A percentile compares a stretch with the other conserved stretches of the same genome.
Evolutionary conservation across 2,797 vertebrate species (phyloP).

Genomic region (Etheostoma perlongum): DNA sequence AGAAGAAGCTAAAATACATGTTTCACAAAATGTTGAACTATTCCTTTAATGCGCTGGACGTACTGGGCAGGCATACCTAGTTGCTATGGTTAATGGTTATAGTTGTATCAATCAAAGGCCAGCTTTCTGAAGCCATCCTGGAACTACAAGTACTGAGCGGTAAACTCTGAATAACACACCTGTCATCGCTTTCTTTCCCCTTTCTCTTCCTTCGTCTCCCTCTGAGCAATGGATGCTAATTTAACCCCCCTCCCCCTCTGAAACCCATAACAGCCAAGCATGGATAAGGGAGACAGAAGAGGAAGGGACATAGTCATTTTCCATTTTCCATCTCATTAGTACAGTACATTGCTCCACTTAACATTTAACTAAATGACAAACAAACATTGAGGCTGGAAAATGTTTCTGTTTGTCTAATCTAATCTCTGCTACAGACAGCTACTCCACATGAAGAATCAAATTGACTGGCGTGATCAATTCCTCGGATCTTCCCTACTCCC

Average conservation of each 20-base stretch:
- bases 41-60: too few relatives aligned
- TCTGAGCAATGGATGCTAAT: slow-evolving; percentile 53
- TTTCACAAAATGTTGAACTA: too few relatives aligned
- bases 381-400: slow-evolving; percentile 40
- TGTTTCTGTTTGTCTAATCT: slow-evolving; percentile 33
- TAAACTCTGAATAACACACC: slow-evolving; percentile 2
- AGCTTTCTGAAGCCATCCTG: neutral
- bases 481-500: slow-evolving; percentile 13
- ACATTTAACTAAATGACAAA: slow-evolving; percentile 57
- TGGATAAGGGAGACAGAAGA: slow-evolving; percentile 33
- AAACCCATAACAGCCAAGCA: slow-evolving; percentile 19
- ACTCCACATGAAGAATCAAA: slow-evolving; percentile 35
- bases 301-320: slow-evolving; percentile 53
- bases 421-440: slow-evolving; percentile 34
- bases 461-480: slow-evolving; percentile 48
- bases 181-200: slow-evolving; percentile 18
- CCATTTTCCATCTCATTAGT: slow-evolving; percentile 64
- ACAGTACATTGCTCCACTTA: slow-evolving; percentile 54
- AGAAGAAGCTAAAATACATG: too few relatives aligned
- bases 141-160: neutral
- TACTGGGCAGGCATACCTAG: too few relatives aligned
- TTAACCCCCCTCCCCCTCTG: neutral
- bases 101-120: too few relatives aligned
- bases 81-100: too few relatives aligned
- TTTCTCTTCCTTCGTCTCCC: slow-evolving; percentile 34